Conservation (phyloP, 2,113 vertebrate genomes). For the Chinchilla lanigera region DNA sequence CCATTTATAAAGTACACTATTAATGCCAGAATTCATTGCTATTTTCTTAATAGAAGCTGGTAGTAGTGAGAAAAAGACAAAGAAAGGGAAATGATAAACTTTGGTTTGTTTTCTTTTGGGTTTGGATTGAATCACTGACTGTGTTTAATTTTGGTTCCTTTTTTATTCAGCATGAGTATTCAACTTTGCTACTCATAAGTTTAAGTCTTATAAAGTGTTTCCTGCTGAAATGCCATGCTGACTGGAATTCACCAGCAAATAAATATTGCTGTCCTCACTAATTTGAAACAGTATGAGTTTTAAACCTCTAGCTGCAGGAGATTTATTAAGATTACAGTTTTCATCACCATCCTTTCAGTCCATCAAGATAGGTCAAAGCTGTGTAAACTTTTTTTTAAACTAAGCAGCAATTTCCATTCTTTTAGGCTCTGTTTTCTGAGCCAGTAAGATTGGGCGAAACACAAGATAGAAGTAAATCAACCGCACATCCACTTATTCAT, state of each 20-base stretch:
- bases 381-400: conserved; percentile 71
- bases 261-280: conserved; percentile 89
- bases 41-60: conserved; percentile 19
- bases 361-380: conserved; percentile 83
- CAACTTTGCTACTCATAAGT: conserved; percentile 80
- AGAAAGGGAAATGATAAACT: background rate
- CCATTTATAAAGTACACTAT: background rate
- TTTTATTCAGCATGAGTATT: conserved; percentile 71
- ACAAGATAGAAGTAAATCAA: conserved; percentile 70
- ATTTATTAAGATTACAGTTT: conserved; percentile 89
- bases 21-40: background rate
- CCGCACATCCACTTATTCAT: conserved; percentile 34
- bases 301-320: conserved; percentile 86
- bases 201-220: conserved; percentile 85
- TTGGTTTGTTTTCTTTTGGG: conserved; percentile 44
- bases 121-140: conserved; percentile 50
- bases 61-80: background rate
- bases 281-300: conserved; percentile 89
- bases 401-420: conserved; percentile 73
- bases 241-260: conserved; percentile 85
- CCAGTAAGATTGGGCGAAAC: background rate
- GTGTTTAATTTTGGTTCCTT: conserved; percentile 65
- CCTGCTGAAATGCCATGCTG: conserved; percentile 86
- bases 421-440: conserved; percentile 59
- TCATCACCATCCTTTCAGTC: conserved; percentile 83